Evolutionary conservation across 2,797 vertebrate genomes (phyloP).

Genomic region (Microcaecilia unicolor): DNA sequence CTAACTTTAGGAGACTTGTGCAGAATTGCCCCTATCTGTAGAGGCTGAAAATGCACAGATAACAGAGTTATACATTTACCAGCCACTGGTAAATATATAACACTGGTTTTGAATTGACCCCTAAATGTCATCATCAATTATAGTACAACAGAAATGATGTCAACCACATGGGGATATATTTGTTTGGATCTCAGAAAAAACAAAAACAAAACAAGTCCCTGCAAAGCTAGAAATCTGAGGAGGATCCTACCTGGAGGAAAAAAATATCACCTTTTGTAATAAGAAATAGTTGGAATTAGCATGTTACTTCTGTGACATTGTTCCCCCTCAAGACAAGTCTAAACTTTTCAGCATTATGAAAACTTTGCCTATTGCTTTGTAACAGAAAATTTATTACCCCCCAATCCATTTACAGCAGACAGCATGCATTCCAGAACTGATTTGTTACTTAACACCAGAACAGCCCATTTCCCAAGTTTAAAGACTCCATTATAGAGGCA

Average conservation of each 20-base stretch:
- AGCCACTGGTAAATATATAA: too few species aligned
- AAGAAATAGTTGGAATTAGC: slow-evolving; percentile 56
- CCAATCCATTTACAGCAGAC: slow-evolving; percentile 70
- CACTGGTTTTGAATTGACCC: too few species aligned
- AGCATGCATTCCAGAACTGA: slow-evolving; percentile 71
- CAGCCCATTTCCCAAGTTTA: slow-evolving; percentile 42
- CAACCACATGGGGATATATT: slow-evolving; percentile 42
- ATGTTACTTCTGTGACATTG: slow-evolving; percentile 57
- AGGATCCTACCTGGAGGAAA: slow-evolving; percentile 61
- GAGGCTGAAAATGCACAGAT: too few species aligned
- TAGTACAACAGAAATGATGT: too few species aligned
- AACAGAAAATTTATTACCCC: slow-evolving; percentile 70
- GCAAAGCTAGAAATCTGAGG: slow-evolving; percentile 56
- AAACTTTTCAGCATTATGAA: slow-evolving; percentile 74
- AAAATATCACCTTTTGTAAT: slow-evolving; percentile 51
- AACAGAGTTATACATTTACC: too few species aligned
- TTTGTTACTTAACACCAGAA: slow-evolving; percentile 63
- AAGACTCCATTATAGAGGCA: slow-evolving; percentile 42
- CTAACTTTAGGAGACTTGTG: too few species aligned
- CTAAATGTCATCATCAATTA: too few species aligned
- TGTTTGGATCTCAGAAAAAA: slow-evolving; percentile 42
- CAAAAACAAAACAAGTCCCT: slow-evolving; percentile 60
- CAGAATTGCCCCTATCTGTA: too few species aligned
- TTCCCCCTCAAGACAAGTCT: slow-evolving; percentile 76
- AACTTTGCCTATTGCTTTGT: slow-evolving; percentile 58